A percentile compares a stretch with the other conserved stretches of the same genome.
phyloP scores from a whole-genome alignment of 2,888 invertebrate genomes.

The Nemurella pictetii region DNA sequence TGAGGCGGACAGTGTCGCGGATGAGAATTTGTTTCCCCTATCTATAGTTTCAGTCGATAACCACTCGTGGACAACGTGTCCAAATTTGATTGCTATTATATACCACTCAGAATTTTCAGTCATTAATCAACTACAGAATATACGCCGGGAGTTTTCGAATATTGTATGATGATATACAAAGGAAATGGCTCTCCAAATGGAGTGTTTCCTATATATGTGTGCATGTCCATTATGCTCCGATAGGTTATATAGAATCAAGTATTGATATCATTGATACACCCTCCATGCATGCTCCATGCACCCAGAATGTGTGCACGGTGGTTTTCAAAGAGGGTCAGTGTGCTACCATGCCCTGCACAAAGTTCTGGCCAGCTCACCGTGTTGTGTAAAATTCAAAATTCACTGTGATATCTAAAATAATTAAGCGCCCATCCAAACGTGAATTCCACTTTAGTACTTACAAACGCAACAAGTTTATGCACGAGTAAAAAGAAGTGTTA shows the following conservation, averaged over 20 bases:
- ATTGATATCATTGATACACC: neutral
- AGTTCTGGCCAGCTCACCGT: neutral
- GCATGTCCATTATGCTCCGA: neutral
- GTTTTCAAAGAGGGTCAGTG: no score
- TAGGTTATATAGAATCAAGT: neutral
- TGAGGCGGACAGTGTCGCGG: neutral
- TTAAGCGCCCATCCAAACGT: neutral
- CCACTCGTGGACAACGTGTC: neutral
- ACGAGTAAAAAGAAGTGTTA: neutral
- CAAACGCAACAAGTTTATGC: neutral
- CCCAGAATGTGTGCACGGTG: no score
- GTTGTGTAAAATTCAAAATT: neutral
- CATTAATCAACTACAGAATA: neutral
- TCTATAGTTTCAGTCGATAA: neutral
- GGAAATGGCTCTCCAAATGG: neutral
- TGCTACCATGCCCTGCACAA: neutral
- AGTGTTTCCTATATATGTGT: neutral
- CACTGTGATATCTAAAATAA: neutral
- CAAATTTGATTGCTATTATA: neutral
- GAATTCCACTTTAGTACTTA: neutral
- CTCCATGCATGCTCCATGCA: neutral
- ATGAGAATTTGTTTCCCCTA: neutral
- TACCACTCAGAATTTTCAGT: neutral
- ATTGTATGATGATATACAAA: neutral
- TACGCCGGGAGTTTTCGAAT: neutral